phyloP scores from a whole-genome alignment of 2,888 invertebrate genomes.

The Polymixis flavicincta region DNA sequence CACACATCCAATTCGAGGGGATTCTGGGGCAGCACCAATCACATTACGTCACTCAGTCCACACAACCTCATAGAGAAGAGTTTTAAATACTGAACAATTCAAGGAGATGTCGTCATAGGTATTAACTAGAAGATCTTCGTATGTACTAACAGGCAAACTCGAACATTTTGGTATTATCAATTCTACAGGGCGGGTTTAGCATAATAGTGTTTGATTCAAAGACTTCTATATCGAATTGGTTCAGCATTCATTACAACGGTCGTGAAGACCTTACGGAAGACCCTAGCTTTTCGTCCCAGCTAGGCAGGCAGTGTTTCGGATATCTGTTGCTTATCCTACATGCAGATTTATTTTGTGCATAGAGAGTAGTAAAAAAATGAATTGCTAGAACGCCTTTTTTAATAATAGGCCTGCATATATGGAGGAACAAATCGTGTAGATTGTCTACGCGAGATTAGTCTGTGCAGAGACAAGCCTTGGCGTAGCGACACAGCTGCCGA shows the following conservation, averaged over 20 bases:
- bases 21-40: conserved; percentile 90
- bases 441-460: background rate
- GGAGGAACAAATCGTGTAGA: background rate
- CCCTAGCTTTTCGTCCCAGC: conserved; percentile 32
- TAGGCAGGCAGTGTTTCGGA: conserved; percentile 22
- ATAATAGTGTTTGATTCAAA: conserved; percentile 37
- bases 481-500: conserved; percentile 13
- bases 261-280: conserved; percentile 38
- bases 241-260: conserved; percentile 38
- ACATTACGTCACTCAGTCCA: conserved; percentile 85
- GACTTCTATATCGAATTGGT: conserved; percentile 36
- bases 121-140: conserved; percentile 45
- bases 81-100: conserved; percentile 40
- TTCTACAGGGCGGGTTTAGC: conserved; percentile 56
- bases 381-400: conserved; percentile 4
- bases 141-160: conserved; percentile 49
- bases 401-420: background rate
- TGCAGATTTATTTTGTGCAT: conserved; percentile 30
- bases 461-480: background rate
- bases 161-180: conserved; percentile 52
- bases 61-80: conserved; percentile 85
- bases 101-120: conserved; percentile 37
- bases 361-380: conserved; percentile 28
- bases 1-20: conserved; percentile 85
- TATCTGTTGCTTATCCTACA: conserved; percentile 29